A percentile compares a stretch with the other conserved stretches of the same genome.
These are phyloP conservation scores for Macquaria ambigua DNA, from an alignment of 2,113 vertebrate genomes.

Conservation along the genomic window DNA sequence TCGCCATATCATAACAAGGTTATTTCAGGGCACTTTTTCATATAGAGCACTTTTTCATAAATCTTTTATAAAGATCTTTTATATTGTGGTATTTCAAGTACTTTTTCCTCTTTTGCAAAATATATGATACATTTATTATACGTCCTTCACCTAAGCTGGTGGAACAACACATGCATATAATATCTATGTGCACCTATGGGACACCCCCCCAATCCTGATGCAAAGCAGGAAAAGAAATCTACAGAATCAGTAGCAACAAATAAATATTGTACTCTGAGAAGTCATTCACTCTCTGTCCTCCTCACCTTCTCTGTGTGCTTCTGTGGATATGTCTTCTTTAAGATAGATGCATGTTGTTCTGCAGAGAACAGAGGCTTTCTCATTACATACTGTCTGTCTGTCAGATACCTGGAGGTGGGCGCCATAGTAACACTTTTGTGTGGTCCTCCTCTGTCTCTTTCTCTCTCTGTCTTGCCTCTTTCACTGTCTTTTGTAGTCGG, in stretches of 20 bases:
- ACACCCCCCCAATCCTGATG: too few relatives aligned
- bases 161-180: too few relatives aligned
- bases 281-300: background rate
- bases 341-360: slow-evolving; percentile 70
- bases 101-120: too few relatives aligned
- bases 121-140: too few relatives aligned
- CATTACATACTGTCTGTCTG: slow-evolving; percentile 50
- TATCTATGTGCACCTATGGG: too few relatives aligned
- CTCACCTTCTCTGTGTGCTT: slow-evolving; percentile 67
- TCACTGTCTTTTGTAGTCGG: background rate
- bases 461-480: background rate
- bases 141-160: too few relatives aligned
- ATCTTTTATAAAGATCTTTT: too few relatives aligned
- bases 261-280: background rate
- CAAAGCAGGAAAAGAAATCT: background rate
- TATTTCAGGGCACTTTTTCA: too few relatives aligned
- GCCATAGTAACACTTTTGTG: slow-evolving; percentile 70
- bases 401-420: slow-evolving; percentile 66
- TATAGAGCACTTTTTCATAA: too few relatives aligned
- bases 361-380: slow-evolving; percentile 52
- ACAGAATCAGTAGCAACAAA: background rate
- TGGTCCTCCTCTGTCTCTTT: slow-evolving; percentile 21
- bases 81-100: too few relatives aligned
- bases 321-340: slow-evolving; percentile 67
- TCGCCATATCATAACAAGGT: too few relatives aligned